Evolutionary conservation across 2,113 vertebrate species (phyloP), one percentile per base, ranked within the genome.

Genomic region (Tonatia bakeri): DNA sequence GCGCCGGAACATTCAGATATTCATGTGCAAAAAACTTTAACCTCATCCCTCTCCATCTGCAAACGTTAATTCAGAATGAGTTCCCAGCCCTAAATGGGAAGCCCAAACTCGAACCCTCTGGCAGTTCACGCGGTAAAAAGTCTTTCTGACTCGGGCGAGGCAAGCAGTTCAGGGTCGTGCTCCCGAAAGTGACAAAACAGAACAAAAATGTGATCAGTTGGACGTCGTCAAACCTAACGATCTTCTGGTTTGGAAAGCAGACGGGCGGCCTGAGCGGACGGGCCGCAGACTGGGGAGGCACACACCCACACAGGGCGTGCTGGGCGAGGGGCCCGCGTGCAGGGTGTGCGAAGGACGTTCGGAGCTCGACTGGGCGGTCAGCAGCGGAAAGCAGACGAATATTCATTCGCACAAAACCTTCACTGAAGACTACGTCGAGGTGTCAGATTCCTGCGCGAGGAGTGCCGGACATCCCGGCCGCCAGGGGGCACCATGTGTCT

Each of bases 381-480:
- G 31, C 6, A 0, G 0, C 33, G 28, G 45, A 73, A 88, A 56
- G 69, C 3, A 22, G 77, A 36, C 45, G 61, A 36, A 56, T 11
- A 61, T 16, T 43, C 47, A 16, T 28, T 54, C 56, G 13, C 28
- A 47, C 13, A 28, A 28, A 7, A 1, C 7, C 0, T 12, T 36
- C 40, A 36, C 31, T 16, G 1, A 20, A 56, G 56, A 54, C 33
- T 50, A 43, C 0, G 1, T 0, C 1, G 0, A 1, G 79, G 1
- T 0, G 36, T 22, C 14, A 20, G 9, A 9, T 1, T 20, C 8
- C 13, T 0, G 1, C 1, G 5, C 10, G 26, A 17, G 4, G 52
- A 11, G 1, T 0, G 8, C 4, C 43, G 16, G 0, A 0, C 4
- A 0, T 43, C 16, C 10, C 0, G 11, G 61, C 4, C n/a, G 2